These are phyloP conservation scores for Arenaria interpres DNA, from an alignment of 2,113 vertebrate species.

Conservation along the genomic window DNA sequence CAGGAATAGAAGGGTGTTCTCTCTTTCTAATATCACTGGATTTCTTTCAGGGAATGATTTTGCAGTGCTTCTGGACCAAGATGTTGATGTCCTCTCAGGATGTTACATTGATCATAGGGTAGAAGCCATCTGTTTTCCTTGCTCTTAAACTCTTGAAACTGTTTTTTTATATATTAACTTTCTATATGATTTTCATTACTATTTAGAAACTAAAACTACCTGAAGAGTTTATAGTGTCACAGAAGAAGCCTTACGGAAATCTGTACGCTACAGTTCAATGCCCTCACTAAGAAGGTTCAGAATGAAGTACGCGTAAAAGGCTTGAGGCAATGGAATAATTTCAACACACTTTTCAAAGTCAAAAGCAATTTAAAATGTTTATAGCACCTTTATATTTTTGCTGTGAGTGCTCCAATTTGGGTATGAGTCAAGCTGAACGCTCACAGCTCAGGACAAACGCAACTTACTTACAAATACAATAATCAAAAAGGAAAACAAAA, in stretches of 20 bases:
- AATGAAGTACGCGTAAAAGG: slow-evolving; percentile 5
- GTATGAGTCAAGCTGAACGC: slow-evolving; percentile 27
- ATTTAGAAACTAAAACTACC: neutral
- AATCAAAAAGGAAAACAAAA: slow-evolving; percentile 14
- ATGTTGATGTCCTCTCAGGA: neutral
- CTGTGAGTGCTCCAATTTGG: slow-evolving; percentile 7
- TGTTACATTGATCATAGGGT: neutral
- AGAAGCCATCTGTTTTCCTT: neutral
- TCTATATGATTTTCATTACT: neutral
- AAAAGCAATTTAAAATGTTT: slow-evolving; percentile 58
- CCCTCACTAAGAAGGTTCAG: neutral
- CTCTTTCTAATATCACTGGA: neutral
- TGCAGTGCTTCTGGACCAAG: neutral
- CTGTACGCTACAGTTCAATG: neutral
- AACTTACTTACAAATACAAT: slow-evolving; percentile 12
- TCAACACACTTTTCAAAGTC: slow-evolving; percentile 29
- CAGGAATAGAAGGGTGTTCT: neutral
- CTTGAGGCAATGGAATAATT: slow-evolving; percentile 31
- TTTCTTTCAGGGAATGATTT: neutral
- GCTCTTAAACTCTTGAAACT: neutral
- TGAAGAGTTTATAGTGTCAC: neutral
- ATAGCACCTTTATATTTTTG: slow-evolving; percentile 50
- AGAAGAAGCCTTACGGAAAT: neutral
- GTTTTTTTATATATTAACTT: neutral
- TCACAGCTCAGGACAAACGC: neutral